Base-by-base conservation (phyloP, 2,113 vertebrate species). In the Mesoclemmys tuberculata region DNA sequence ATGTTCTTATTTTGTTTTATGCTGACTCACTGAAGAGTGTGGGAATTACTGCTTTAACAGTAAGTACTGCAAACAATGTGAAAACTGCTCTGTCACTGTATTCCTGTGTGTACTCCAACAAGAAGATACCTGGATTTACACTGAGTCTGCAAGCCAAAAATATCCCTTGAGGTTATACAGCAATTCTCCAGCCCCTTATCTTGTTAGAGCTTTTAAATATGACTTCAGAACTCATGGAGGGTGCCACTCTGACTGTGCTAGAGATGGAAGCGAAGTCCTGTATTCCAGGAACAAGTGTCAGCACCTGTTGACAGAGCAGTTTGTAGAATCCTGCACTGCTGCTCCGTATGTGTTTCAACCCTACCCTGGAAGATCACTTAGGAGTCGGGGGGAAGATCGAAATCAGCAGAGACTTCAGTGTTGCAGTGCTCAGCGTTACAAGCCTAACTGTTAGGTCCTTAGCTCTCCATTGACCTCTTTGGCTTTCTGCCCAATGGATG, bases 41-140 rank as follows among this genome's bases (percentile, higher is more conserved):
- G 99, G 99, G 96, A 99, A 99, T 98, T 99, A 99, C 97, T 99
- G 99, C 98, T 97, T 99, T 93, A 99, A 99, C 98, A 99, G 99
- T 99, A 99, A 99, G 99, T 99, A 98, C 84, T 96, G 56, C 35
- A 48, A 94, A 74, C 55, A 6, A 52, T 22, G 24, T 74, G 88
- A 80, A 87, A 91, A 93, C 0, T 90, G 24, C 94, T 78, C 88
- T 83, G 95, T 96, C 90, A 95, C 35, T 61, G 27, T 82, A 8
- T 1, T 9, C 96, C 92, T 96, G 44, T 85, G 44, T 74, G 84
- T 96, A 79, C 56, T 93, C 49, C 78, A 29, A 74, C 51, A 58
- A 89, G 51, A 83, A 90, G 77, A 14, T 31, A 82, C 84, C 58
- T 82, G 13, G n/a, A 51, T 94, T 84, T 85, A 84, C 80, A 90